phyloP scores from a whole-genome alignment of 2,888 invertebrate species.

The Erynnis tages region DNA sequence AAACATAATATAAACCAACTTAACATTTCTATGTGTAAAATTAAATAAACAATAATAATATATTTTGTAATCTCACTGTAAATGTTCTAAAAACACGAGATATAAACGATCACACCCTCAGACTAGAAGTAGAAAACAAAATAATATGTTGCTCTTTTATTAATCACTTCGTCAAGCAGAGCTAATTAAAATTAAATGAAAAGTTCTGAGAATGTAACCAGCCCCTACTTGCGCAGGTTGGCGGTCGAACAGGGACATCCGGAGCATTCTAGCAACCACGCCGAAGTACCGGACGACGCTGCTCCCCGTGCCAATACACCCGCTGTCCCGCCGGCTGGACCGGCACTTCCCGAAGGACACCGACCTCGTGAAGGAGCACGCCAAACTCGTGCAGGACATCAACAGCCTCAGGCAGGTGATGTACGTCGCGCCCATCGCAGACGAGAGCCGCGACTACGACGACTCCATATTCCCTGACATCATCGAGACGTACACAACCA shows the following conservation, averaged over 20 bases:
- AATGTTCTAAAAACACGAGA: too few relatives aligned
- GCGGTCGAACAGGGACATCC: slow-evolving; percentile 35
- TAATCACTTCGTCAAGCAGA: too few relatives aligned
- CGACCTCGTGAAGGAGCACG: slow-evolving; percentile 68
- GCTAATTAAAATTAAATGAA: too few relatives aligned
- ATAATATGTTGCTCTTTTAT: too few relatives aligned
- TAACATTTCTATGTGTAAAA: too few relatives aligned
- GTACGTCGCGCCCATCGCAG: slow-evolving; percentile 56
- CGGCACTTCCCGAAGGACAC: slow-evolving; percentile 39
- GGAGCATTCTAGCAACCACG: slow-evolving; percentile 34
- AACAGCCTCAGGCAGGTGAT: slow-evolving; percentile 65
- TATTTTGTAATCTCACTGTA: too few relatives aligned
- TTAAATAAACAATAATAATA: too few relatives aligned
- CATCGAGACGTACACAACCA: slow-evolving; percentile 60
- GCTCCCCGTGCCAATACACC: slow-evolving; percentile 14
- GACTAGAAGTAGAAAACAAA: too few relatives aligned
- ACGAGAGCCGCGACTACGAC: slow-evolving; percentile 64
- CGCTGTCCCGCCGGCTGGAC: slow-evolving; percentile 43
- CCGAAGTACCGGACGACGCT: slow-evolving; percentile 36
- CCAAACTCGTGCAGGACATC: slow-evolving; percentile 72
- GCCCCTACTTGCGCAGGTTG: slow-evolving; percentile 37
- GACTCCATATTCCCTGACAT: slow-evolving; percentile 68
- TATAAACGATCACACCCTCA: too few relatives aligned
- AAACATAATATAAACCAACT: too few relatives aligned
- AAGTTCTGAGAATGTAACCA: too few relatives aligned